Evolutionary conservation across 2,888 invertebrate species (phyloP).

Genomic region (Tridacna crocea): DNA sequence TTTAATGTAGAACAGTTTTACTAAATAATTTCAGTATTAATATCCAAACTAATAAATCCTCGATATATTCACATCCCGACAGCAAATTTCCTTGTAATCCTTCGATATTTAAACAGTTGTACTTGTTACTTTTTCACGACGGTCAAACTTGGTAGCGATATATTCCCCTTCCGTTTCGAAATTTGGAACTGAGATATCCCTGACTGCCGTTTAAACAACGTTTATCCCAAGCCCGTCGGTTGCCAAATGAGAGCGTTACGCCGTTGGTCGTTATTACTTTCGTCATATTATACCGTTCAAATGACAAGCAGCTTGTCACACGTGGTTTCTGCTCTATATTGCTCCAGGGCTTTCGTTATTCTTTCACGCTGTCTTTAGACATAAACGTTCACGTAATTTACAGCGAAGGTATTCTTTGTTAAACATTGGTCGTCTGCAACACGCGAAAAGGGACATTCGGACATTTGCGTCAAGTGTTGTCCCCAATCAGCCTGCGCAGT

Average conservation of each 20-base stretch:
- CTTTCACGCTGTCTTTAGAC: constrained; percentile 8
- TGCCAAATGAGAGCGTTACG: constrained; percentile 8
- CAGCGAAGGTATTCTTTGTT: background rate
- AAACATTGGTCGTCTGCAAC: too few species aligned
- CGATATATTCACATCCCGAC: too few species aligned
- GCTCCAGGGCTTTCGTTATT: background rate
- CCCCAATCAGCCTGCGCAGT: too few species aligned
- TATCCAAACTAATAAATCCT: too few species aligned
- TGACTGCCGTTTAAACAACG: background rate
- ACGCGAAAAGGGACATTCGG: too few species aligned
- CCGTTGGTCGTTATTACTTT: background rate
- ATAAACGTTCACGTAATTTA: background rate
- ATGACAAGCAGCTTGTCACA: constrained; percentile 13
- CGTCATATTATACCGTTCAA: constrained; percentile 3
- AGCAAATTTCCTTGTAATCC: too few species aligned
- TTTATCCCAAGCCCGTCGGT: background rate
- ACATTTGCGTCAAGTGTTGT: too few species aligned
- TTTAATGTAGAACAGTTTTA: too few species aligned
- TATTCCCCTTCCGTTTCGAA: constrained; percentile 18
- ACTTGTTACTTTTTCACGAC: too few species aligned
- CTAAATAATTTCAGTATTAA: too few species aligned
- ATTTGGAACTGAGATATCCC: constrained; percentile 7
- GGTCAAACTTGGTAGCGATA: too few species aligned
- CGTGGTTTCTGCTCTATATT: constrained; percentile 7
- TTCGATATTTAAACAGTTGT: too few species aligned